Conservation (phyloP, 1,140 invertebrate species). For the Drosophila equinoxialis region DNA sequence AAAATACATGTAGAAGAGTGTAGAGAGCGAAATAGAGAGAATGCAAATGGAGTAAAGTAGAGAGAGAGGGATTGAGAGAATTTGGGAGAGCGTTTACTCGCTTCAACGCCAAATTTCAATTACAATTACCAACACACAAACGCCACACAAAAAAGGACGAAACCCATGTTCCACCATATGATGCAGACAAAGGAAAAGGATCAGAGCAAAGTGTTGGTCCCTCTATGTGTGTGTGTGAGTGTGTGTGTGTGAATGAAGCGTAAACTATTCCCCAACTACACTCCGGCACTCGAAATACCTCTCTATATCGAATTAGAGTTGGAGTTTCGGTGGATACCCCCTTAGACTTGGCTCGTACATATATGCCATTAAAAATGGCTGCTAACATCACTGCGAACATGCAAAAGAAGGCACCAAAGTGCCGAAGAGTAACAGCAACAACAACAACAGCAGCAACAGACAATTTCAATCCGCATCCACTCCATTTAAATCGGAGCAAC, state of each 20-base stretch:
- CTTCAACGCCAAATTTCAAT: conserved; percentile 83
- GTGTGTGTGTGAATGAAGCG: conserved; percentile 30
- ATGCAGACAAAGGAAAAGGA: conserved; percentile 29
- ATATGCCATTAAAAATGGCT: conserved; percentile 76
- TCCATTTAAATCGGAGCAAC: conserved; percentile 73
- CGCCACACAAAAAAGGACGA: conserved; percentile 14
- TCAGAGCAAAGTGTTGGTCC: conserved; percentile 1
- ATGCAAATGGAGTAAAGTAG: background rate
- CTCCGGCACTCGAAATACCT: background rate
- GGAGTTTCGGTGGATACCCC: conserved; percentile 11
- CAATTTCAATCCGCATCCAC: conserved; percentile 27
- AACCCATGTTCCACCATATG: conserved; percentile 19
- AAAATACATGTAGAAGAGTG: conserved; percentile 47
- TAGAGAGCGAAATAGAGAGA: conserved; percentile 19
- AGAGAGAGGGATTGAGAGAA: conserved; percentile 22
- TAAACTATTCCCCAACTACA: conserved; percentile 17
- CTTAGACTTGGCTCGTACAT: conserved; percentile 35
- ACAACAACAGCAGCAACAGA: conserved; percentile 24
- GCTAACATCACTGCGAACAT: conserved; percentile 76
- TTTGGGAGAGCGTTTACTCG: conserved; percentile 63
- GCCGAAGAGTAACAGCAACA: conserved; percentile 58
- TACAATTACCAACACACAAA: conserved; percentile 70
- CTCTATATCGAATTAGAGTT: background rate
- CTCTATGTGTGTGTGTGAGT: conserved; percentile 3
- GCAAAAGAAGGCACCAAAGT: conserved; percentile 13